Percentiles rank a stretch among this genome's conserved stretches.
These are phyloP conservation scores for Avahi laniger DNA, from an alignment of 2,797 vertebrate genomes.

Conservation along the genomic window DNA sequence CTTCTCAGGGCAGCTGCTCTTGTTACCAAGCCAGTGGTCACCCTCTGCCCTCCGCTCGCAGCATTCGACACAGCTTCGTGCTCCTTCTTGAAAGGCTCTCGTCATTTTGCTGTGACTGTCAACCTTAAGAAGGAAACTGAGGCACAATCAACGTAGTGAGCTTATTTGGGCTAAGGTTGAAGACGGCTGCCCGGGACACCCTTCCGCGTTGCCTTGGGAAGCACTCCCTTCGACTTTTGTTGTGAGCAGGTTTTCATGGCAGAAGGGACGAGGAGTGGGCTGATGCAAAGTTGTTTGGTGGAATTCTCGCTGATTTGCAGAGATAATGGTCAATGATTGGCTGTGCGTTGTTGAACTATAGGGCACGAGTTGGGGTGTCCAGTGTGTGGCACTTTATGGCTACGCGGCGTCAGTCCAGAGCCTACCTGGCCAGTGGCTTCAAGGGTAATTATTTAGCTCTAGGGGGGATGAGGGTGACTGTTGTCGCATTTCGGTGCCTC, in stretches of 20 bases:
- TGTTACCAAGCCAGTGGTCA: not conserved
- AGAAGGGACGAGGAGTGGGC: not conserved
- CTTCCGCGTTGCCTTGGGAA: not conserved
- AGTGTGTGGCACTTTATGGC: not conserved
- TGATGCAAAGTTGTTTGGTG: not conserved
- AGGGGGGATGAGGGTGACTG: not conserved
- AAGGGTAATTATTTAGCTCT: not conserved
- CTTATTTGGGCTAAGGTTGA: not conserved
- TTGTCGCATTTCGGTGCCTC: not conserved
- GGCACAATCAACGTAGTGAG: not conserved
- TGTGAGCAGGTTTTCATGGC: not conserved
- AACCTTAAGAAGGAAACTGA: not conserved
- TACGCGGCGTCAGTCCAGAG: not conserved
- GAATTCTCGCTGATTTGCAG: not conserved
- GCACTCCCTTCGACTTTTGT: fast-evolving
- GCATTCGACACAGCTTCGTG: not conserved
- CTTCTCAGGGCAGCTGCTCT: not conserved
- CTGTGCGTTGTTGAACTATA: not conserved
- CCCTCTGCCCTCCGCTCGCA: not conserved
- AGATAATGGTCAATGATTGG: not conserved
- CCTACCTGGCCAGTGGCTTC: not conserved
- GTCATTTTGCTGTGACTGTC: not conserved
- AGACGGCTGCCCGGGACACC: not conserved
- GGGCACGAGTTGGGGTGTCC: not conserved
- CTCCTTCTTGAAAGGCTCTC: not conserved